phyloP scores from a whole-genome alignment of 2,888 invertebrate genomes.

The Rhagonycha fulva region DNA sequence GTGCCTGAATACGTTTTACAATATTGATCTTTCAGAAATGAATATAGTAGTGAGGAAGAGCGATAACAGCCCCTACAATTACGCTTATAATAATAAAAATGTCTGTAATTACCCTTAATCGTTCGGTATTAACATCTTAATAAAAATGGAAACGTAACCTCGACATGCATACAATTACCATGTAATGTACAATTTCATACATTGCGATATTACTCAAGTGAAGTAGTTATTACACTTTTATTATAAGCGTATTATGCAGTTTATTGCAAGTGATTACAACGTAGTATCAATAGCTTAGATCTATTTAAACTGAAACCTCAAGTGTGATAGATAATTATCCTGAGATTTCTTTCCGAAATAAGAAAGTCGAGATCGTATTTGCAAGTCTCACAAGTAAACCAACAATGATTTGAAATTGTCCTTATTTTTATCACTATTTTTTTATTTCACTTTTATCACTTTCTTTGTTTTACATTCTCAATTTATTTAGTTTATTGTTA shows the following conservation, averaged over 20 bases:
- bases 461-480: neutral
- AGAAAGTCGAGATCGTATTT: neutral
- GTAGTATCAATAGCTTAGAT: neutral
- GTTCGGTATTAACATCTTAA: neutral
- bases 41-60: neutral
- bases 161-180: slow-evolving; percentile 24
- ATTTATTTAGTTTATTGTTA: neutral
- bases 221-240: slow-evolving; percentile 26
- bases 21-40: neutral
- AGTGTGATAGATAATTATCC: neutral
- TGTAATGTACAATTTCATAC: slow-evolving; percentile 24
- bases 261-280: neutral
- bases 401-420: neutral
- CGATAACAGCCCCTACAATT: slow-evolving; percentile 10
- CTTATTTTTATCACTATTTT: neutral
- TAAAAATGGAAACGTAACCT: neutral
- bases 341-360: neutral
- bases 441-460: neutral
- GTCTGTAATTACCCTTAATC: slow-evolving; percentile 3
- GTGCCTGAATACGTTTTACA: neutral
- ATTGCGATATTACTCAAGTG: slow-evolving; percentile 24
- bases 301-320: neutral
- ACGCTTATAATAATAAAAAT: slow-evolving; percentile 5
- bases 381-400: neutral
- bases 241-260: neutral